Evolutionary conservation across 53 echinoderm and acorn worm species (phyloP).

Genomic region (Echinarachnius parma): DNA sequence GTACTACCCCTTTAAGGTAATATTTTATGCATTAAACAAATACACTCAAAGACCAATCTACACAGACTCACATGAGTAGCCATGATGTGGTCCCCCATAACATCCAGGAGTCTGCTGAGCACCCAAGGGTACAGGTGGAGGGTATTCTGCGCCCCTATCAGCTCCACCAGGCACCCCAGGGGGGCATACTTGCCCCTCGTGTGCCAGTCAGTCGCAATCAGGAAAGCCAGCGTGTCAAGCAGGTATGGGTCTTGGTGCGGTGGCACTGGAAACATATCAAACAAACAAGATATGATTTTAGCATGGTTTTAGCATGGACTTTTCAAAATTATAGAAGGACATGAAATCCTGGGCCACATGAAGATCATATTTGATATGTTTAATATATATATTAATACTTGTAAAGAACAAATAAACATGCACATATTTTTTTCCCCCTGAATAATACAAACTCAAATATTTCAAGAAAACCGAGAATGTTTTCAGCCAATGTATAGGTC

Average conservation of each 20-base stretch:
- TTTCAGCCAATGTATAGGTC: background rate
- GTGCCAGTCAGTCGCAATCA: constrained; percentile 63
- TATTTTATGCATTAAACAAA: too few species aligned
- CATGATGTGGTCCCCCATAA: constrained; percentile 80
- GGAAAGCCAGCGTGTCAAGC: constrained; percentile 47
- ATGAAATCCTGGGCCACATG: background rate
- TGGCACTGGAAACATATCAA: background rate
- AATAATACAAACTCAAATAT: background rate
- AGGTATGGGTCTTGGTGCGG: constrained; percentile 62
- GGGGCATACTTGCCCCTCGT: constrained; percentile 83
- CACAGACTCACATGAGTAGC: constrained; percentile 84
- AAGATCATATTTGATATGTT: background rate
- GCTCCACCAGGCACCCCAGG: constrained; percentile 54
- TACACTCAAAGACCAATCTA: too few species aligned
- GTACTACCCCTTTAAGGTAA: too few species aligned
- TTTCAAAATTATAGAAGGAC: background rate
- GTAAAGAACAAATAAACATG: background rate
- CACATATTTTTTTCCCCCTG: background rate
- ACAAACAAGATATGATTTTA: background rate
- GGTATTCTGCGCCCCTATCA: constrained; percentile 56
- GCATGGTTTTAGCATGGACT: background rate
- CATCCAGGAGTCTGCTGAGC: constrained; percentile 54
- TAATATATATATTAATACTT: background rate
- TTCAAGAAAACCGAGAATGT: too few species aligned
- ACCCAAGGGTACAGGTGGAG: constrained; percentile 65